Conservation (phyloP, 2,113 vertebrate genomes). For the Mesembrinibis cayennensis region DNA sequence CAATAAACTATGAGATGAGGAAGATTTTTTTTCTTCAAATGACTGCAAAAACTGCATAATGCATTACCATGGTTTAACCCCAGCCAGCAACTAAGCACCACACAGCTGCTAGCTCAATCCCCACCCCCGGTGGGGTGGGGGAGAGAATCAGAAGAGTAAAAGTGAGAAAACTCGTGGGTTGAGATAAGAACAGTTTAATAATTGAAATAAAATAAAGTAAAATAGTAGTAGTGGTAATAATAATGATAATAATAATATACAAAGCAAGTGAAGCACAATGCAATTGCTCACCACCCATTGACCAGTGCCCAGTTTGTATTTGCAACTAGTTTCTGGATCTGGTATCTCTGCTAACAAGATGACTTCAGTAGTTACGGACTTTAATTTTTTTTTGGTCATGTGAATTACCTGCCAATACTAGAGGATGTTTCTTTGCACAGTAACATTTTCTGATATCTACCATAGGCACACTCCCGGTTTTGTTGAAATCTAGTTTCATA, state of each 20-base stretch:
- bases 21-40: background rate
- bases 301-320: background rate
- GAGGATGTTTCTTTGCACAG: constrained; percentile 76
- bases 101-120: too few species aligned
- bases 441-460: constrained; percentile 81
- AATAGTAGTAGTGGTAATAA: too few species aligned
- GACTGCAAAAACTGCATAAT: background rate
- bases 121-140: too few species aligned
- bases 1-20: background rate
- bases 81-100: too few species aligned
- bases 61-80: background rate
- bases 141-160: too few species aligned
- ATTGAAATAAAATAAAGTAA: too few species aligned
- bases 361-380: background rate
- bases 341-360: background rate
- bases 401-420: constrained; percentile 75
- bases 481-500: constrained; percentile 84
- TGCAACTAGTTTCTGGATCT: background rate
- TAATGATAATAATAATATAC: too few species aligned
- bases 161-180: too few species aligned
- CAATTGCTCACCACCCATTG: too few species aligned
- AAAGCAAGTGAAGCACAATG: too few species aligned
- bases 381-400: background rate
- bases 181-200: too few species aligned
- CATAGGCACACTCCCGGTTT: constrained; percentile 74